Conservation (phyloP, 1,140 invertebrate species). For the Drosophila mayri region DNA sequence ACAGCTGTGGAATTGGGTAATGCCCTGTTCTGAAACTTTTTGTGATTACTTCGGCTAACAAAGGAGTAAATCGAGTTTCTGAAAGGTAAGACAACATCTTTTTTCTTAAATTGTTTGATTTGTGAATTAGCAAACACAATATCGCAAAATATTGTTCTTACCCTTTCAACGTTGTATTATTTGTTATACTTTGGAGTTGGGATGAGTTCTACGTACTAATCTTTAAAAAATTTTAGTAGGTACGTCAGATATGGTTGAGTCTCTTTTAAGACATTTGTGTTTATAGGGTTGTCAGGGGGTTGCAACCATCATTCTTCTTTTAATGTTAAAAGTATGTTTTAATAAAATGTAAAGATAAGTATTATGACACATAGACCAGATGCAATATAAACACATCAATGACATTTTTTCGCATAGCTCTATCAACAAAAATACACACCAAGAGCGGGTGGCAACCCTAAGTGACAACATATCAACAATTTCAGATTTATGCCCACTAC, state of each 20-base stretch:
- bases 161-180: background rate
- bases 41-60: conserved; percentile 9
- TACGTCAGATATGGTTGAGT: conserved; percentile 39
- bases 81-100: conserved; percentile 18
- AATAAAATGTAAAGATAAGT: too few relatives aligned
- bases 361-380: background rate
- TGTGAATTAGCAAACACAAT: background rate
- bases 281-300: conserved; percentile 68
- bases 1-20: conserved; percentile 1
- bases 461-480: background rate
- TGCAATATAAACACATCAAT: background rate
- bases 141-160: background rate
- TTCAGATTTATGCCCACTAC: background rate
- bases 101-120: background rate
- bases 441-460: conserved; percentile 33
- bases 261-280: conserved; percentile 39
- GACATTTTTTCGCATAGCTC: too few relatives aligned
- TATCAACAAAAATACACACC: conserved; percentile 2
- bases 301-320: background rate
- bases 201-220: background rate
- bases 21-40: conserved; percentile 1
- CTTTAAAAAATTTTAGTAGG: conserved; percentile 17
- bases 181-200: background rate
- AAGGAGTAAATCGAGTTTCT: conserved; percentile 14
- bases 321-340: conserved; percentile 10